These are phyloP conservation scores for Amaurobius ferox DNA, from an alignment of 2,888 invertebrate species.

Conservation along the genomic window DNA sequence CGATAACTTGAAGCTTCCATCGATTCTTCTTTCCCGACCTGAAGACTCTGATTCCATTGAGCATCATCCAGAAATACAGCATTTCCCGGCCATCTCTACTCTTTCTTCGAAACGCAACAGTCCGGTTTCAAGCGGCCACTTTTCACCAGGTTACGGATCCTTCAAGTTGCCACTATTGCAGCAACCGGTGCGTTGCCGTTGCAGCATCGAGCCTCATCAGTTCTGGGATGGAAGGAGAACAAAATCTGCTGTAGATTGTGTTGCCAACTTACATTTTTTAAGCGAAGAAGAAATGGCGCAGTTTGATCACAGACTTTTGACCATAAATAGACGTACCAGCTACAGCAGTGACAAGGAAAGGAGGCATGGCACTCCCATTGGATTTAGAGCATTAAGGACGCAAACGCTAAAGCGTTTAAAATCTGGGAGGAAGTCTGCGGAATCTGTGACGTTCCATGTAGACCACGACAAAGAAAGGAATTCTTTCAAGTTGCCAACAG, in stretches of 20 bases:
- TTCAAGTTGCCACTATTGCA: constrained; percentile 54
- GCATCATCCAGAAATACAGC: background rate
- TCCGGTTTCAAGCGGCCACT: background rate
- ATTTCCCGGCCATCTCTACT: background rate
- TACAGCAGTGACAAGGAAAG: constrained; percentile 17
- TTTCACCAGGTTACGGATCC: background rate
- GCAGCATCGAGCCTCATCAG: constrained; percentile 50
- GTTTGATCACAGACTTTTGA: constrained; percentile 24
- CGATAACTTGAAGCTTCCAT: constrained; percentile 43
- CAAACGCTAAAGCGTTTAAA: constrained; percentile 48
- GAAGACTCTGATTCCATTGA: background rate
- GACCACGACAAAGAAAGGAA: constrained; percentile 55
- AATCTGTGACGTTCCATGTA: constrained; percentile 53
- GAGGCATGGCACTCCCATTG: background rate
- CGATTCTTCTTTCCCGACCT: constrained; percentile 40
- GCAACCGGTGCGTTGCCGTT: constrained; percentile 38
- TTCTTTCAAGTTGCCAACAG: constrained; percentile 63
- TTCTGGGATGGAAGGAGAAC: constrained; percentile 45
- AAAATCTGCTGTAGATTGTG: constrained; percentile 56
- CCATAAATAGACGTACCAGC: constrained; percentile 1
- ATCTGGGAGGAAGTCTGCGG: constrained; percentile 4
- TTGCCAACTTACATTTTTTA: constrained; percentile 62
- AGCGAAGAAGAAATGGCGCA: constrained; percentile 41
- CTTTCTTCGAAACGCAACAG: background rate
- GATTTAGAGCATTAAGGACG: constrained; percentile 43